These are phyloP conservation scores for Chionodraco myersi DNA, from an alignment of 2,113 vertebrate genomes.

Conservation along the genomic window DNA sequence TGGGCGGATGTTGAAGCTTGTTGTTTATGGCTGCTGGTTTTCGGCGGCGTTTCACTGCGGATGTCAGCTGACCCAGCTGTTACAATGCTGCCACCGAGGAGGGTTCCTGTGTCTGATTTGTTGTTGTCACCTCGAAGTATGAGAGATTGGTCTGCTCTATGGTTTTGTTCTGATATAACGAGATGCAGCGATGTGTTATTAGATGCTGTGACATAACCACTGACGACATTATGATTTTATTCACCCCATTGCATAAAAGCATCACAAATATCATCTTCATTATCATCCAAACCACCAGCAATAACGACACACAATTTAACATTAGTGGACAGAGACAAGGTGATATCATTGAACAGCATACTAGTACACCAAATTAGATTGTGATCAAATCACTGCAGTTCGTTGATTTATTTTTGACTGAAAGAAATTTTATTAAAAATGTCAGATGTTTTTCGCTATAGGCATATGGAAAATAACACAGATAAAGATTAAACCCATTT, in stretches of 20 bases:
- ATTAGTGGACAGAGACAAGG: background rate
- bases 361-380: background rate
- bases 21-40: constrained; percentile 72
- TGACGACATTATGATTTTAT: constrained; percentile 60
- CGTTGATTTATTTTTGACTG: background rate
- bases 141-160: background rate
- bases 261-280: constrained; percentile 14
- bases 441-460: background rate
- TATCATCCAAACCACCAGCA: constrained; percentile 22
- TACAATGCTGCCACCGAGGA: constrained; percentile 34
- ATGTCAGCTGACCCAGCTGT: constrained; percentile 74
- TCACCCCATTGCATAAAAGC: constrained; percentile 3
- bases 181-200: constrained; percentile 10
- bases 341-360: background rate
- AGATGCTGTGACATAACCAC: constrained; percentile 52
- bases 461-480: background rate
- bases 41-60: constrained; percentile 72
- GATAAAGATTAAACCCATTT: background rate
- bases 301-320: background rate
- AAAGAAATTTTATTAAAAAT: no score
- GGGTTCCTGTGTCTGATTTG: constrained; percentile 44
- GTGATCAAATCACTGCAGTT: constrained; percentile 3
- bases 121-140: constrained; percentile 24
- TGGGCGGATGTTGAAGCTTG: constrained; percentile 70
- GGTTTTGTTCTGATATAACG: background rate